Base-by-base conservation (phyloP, 2,113 vertebrate genomes). In the Channa argus region DNA sequence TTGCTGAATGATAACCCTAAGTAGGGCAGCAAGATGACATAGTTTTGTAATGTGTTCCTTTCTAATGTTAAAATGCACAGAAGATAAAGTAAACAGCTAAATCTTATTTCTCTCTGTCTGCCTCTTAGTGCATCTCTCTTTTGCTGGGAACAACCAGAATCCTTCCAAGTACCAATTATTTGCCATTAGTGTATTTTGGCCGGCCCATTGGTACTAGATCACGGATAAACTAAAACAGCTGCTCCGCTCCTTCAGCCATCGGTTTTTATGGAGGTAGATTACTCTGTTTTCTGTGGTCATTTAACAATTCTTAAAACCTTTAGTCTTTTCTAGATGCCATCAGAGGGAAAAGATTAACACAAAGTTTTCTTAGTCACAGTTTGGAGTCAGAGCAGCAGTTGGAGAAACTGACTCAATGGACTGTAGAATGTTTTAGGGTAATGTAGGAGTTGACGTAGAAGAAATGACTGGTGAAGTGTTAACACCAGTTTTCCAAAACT, bases 141-240 rank as follows among this genome's bases (percentile, higher is more conserved):
- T 76, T 39, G 74, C 47, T 1, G 5, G n/a, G 24, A 77, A 81
- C 51, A 68, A 54, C 38, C 3, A 55, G 34, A 53, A 63, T 70
- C 50, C 33, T 83, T 77, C 80, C 67, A 60, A 72, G 71, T 82
- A 80, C 50, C 67, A 60, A 59, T 64, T 45, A 55, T 39, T 5
- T 51, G 47, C 37, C 50, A 60, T 82, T 41, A 66, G 64, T 63
- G 51, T 71, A 60, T 73, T 80, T 74, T 84, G 68, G 60, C 49
- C 5, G 5, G 60, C 33, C 0, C 8, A 68, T 46, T 60, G 84
- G 52, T 54, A 73, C 58, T 0, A 58, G 63, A 72, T 76, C 72
- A 86, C 8, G 3, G 47, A 44, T 56, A 68, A 77, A 84, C 71
- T 61, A 69, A 82, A 89, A 80, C 76, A 87, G 83, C 72, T 61